Evolutionary conservation across 2,797 vertebrate genomes (phyloP), one percentile per base, ranked within the genome.

Genomic region (Cyprinodon diabolis): DNA sequence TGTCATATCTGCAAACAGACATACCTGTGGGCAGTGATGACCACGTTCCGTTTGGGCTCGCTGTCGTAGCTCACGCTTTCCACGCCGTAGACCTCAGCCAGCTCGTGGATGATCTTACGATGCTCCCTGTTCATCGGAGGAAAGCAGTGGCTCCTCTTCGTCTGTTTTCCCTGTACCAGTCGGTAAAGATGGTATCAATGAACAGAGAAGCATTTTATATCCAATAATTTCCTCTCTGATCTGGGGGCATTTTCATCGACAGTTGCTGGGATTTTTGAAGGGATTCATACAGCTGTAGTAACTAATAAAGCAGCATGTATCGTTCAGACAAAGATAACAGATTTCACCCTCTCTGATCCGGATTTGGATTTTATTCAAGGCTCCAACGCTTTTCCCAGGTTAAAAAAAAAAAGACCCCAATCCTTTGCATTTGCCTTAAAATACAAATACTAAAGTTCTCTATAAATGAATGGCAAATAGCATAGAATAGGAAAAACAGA

Each of bases 1-100:
- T 21, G 0, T 0, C 19, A 2, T 19, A 52, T 45, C 52, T 60
- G 37, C 12, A 43, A 2, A 0, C 9, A 3, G 21, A 25, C 75
- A 52, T 80, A 94, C 93, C 87, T 94, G 25, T 86, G 82, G 54
- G 98, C 98, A 0, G 97, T 99, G 91, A 99, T 92, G 79, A 98
- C 96, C 37, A 99, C 96, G 8, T 98, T 99, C 78, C 98, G 97
- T 83, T 99, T 99, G 51, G 98, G 98, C 84, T 99, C 98, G 47
- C 94, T 98, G 93, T 99, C 98, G 37, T 99, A 99, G 96, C 97
- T 99, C 92, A 97, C 91, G 25, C 97, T 99, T 84, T 99, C 98
- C 77, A 98, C 94, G 71, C 90, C 92, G 15, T 99, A 99, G 15
- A 94, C 95, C 77, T 99, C 98, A 48, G 98, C 96, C 82, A 99